Base-by-base conservation (phyloP, 2,113 vertebrate genomes). In the Canis aureus region DNA sequence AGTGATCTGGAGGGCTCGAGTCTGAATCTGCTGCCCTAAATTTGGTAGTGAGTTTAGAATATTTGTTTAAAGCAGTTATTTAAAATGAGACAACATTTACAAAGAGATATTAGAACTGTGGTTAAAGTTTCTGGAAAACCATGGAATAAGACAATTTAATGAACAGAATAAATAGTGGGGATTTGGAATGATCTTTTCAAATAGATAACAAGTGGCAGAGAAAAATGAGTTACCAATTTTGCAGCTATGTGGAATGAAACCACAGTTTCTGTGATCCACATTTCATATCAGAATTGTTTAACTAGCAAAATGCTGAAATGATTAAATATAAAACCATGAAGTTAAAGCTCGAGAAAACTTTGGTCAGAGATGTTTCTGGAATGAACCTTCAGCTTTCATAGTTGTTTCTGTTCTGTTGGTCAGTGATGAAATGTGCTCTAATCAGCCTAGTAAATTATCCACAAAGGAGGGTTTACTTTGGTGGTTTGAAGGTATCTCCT, bases 401-500 rank as follows among this genome's bases (percentile, higher is more conserved):
- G 53, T 88, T 76, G 25, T 66, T 93, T 93, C 83, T 96, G 59
- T 55, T 32, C 71, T 15, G 6, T 20, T 17, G 90, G 94, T 71
- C 94, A 66, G 86, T 43, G 97, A 89, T 73, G 60, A 94, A 71
- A 71, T 59, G 59, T 8, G 27, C 86, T 43, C 5, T 64, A 7
- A 74, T 81, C 81, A 57, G 69, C 81, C 62, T 67, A 92, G 64
- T 62, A 13, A 11, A 8, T 73, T 60, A 66, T 55, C 89, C 92
- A 27, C 62, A 49, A 78, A 55, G n/a, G 93, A 86, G 95, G 79
- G 91, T 94, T 98, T 79, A 22, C 95, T 94, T 51, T 38, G 62
- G 59, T 29, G 49, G 95, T 87, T 97, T 97, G 80, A 97, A 97
- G 98, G 98, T 97, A 94, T 97, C 98, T 97, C 97, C 89, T 98